Conservation (phyloP, 1,140 invertebrate genomes). For the Thalassaphorura encarpata region DNA sequence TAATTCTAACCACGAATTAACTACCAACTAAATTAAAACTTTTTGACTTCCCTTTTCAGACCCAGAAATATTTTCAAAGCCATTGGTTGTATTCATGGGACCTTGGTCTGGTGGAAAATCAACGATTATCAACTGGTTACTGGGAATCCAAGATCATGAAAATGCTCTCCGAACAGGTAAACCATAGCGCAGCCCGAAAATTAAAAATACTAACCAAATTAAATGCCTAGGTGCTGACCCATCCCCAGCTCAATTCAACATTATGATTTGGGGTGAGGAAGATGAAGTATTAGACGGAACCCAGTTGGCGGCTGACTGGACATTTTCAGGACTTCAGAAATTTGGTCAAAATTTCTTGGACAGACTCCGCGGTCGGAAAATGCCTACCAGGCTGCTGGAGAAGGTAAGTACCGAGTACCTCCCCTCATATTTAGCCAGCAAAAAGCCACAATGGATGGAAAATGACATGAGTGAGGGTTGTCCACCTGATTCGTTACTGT, state of each 20-base stretch:
- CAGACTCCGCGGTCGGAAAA: slow-evolving; percentile 65
- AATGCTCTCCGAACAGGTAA: slow-evolving; percentile 75
- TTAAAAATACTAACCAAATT: not conserved
- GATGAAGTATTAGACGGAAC: slow-evolving; percentile 79
- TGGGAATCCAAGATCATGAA: slow-evolving; percentile 72
- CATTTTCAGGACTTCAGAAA: slow-evolving; percentile 85
- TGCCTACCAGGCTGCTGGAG: slow-evolving; percentile 74
- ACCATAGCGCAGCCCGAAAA: slow-evolving; percentile 6
- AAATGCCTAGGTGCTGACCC: slow-evolving; percentile 68
- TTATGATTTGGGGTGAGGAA: slow-evolving; percentile 76
- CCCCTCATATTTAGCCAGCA: not conserved
- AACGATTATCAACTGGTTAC: slow-evolving; percentile 83
- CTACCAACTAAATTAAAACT: not conserved
- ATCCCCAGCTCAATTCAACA: slow-evolving; percentile 86
- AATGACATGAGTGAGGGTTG: slow-evolving; percentile 9
- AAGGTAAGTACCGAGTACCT: slow-evolving; percentile 53
- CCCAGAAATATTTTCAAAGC: slow-evolving; percentile 90
- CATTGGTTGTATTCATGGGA: slow-evolving; percentile 83
- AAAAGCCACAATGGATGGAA: not conserved
- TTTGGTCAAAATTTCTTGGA: slow-evolving; percentile 84
- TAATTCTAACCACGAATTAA: too few species aligned
- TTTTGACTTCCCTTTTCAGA: slow-evolving; percentile 43
- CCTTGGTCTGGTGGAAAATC: slow-evolving; percentile 94
- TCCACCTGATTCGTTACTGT: slow-evolving; percentile 37
- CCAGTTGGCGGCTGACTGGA: slow-evolving; percentile 83